Conservation (phyloP, 1,140 invertebrate species). For the Belonocnema kinseyi region DNA sequence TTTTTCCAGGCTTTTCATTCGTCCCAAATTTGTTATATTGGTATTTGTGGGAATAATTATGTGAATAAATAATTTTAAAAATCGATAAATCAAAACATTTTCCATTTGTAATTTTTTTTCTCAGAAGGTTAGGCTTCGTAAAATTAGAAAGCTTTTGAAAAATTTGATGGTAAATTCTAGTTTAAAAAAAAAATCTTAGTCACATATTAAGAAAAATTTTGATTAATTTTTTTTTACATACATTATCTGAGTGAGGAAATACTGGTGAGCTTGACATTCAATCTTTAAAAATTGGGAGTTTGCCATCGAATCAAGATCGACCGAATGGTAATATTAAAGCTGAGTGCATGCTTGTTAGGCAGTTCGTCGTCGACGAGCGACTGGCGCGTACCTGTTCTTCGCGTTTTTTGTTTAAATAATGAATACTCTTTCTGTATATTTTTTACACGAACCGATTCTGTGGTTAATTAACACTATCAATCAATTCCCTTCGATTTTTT, state of each 20-base stretch:
- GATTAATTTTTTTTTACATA: too few species aligned
- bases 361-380: slow-evolving; percentile 64
- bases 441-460: background rate
- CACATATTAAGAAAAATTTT: too few species aligned
- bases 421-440: background rate
- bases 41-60: too few species aligned
- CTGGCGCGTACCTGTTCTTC: slow-evolving; percentile 51
- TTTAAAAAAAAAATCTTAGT: too few species aligned
- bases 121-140: too few species aligned
- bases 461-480: background rate
- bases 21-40: too few species aligned
- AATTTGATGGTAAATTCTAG: too few species aligned
- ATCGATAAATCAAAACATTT: too few species aligned
- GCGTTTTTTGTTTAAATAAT: slow-evolving; percentile 2
- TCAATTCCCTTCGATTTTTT: background rate
- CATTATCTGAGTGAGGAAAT: background rate
- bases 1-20: too few species aligned
- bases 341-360: slow-evolving; percentile 53
- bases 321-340: slow-evolving; percentile 62
- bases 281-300: slow-evolving; percentile 71
- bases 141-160: too few species aligned
- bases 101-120: too few species aligned
- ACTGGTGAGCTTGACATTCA: slow-evolving; percentile 72
- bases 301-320: slow-evolving; percentile 69
- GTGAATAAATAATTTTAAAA: too few species aligned